These are phyloP conservation scores for Mellivora capensis DNA, from an alignment of 2,113 vertebrate species.

Conservation along the genomic window DNA sequence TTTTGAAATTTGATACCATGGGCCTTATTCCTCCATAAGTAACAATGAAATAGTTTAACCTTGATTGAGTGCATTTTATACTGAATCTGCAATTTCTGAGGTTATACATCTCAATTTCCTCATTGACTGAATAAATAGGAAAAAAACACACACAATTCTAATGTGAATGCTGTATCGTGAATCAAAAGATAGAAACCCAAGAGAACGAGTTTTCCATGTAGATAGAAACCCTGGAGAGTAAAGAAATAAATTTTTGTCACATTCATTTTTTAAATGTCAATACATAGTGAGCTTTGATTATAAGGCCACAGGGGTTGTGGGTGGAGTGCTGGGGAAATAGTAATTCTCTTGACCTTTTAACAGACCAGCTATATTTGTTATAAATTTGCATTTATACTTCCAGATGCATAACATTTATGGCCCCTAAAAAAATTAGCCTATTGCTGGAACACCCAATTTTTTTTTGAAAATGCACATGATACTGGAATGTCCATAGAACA, in stretches of 20 bases:
- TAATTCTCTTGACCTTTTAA: slow-evolving; percentile 28
- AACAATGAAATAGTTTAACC: neutral
- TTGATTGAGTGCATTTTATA: neutral
- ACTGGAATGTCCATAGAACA: slow-evolving; percentile 25
- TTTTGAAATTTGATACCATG: slow-evolving; percentile 6
- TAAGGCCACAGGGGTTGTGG: neutral
- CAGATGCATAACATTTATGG: neutral
- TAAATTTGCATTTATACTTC: slow-evolving; percentile 53
- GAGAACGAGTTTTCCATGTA: neutral
- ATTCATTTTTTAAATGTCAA: slow-evolving; percentile 58
- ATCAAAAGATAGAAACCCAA: neutral
- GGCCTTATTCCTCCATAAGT: neutral
- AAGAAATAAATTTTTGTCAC: slow-evolving; percentile 56
- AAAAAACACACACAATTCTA: neutral
- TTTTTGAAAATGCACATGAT: slow-evolving; percentile 42
- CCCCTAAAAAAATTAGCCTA: slow-evolving; percentile 32
- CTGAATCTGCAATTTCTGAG: neutral
- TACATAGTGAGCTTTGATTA: slow-evolving; percentile 18
- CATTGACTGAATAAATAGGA: neutral
- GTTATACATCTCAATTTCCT: slow-evolving; percentile 10
- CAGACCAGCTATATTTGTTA: neutral
- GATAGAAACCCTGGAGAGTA: neutral
- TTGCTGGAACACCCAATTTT: slow-evolving; percentile 29
- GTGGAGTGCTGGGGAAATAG: neutral
- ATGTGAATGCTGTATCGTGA: neutral